These are phyloP conservation scores for Embiotoca jacksoni DNA, from an alignment of 2,113 vertebrate species.

Conservation along the genomic window DNA sequence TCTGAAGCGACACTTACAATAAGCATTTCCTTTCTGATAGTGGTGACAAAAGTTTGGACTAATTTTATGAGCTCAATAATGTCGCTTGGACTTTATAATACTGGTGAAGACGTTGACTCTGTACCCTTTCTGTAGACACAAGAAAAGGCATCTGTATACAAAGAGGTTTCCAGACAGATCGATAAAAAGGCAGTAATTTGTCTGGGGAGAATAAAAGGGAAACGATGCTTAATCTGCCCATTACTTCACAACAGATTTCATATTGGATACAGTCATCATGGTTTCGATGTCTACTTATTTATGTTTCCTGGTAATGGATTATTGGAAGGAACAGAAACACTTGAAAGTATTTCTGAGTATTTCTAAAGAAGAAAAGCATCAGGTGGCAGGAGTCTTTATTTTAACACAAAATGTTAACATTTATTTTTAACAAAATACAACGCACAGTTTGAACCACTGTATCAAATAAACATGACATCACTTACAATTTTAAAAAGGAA, in stretches of 20 bases:
- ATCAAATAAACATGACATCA: conserved; percentile 37
- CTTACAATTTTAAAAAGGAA: conserved; percentile 39
- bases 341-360: too few relatives aligned
- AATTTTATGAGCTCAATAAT: neutral
- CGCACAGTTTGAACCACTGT: conserved; percentile 47
- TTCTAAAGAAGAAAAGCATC: neutral
- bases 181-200: neutral
- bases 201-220: neutral
- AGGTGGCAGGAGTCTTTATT: conserved; percentile 58
- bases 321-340: neutral
- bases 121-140: neutral
- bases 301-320: conserved; percentile 3
- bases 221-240: neutral
- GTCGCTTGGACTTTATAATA: neutral
- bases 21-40: neutral
- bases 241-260: neutral
- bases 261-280: conserved; percentile 19
- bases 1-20: neutral
- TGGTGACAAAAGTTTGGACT: neutral
- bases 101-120: neutral
- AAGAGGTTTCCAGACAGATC: neutral
- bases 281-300: neutral
- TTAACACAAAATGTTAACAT: conserved; percentile 62
- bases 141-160: neutral
- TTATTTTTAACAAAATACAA: conserved; percentile 66